These are phyloP conservation scores for Toxostoma redivivum DNA, from an alignment of 2,113 vertebrate genomes.

Conservation along the genomic window DNA sequence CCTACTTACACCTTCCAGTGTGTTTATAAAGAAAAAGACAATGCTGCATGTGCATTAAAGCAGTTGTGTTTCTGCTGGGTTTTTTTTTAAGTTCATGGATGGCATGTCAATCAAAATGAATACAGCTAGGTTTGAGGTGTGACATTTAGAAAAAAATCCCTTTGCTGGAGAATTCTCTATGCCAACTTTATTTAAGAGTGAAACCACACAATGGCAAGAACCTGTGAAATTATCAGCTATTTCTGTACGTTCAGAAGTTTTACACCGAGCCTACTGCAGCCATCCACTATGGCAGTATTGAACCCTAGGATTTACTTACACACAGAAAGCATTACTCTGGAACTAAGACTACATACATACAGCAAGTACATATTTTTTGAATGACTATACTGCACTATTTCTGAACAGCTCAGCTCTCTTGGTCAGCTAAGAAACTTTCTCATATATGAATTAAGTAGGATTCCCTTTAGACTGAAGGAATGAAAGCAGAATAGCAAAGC, in stretches of 20 bases:
- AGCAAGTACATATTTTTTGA: not conserved
- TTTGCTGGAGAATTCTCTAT: not conserved
- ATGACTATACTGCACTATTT: not conserved
- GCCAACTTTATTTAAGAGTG: not conserved
- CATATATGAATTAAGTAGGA: not conserved
- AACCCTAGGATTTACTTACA: not conserved
- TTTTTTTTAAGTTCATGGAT: not conserved
- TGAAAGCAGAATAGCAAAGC: not conserved
- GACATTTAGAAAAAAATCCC: not conserved
- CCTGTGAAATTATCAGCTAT: not conserved
- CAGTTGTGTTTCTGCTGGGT: not conserved
- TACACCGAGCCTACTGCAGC: fast-evolving
- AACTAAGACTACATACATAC: not conserved
- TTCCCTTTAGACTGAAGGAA: not conserved
- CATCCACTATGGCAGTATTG: not conserved
- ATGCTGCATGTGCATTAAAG: not conserved
- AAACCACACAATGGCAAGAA: not conserved
- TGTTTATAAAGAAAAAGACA: not conserved
- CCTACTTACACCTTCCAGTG: not conserved
- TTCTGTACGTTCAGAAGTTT: not conserved
- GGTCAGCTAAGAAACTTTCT: not conserved
- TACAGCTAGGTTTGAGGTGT: not conserved
- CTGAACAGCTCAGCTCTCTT: not conserved
- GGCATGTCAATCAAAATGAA: not conserved
- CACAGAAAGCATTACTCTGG: not conserved